Evolutionary conservation across 2,797 vertebrate genomes (phyloP), one percentile per base, ranked within the genome.

Genomic region (Sitta carolinensis): DNA sequence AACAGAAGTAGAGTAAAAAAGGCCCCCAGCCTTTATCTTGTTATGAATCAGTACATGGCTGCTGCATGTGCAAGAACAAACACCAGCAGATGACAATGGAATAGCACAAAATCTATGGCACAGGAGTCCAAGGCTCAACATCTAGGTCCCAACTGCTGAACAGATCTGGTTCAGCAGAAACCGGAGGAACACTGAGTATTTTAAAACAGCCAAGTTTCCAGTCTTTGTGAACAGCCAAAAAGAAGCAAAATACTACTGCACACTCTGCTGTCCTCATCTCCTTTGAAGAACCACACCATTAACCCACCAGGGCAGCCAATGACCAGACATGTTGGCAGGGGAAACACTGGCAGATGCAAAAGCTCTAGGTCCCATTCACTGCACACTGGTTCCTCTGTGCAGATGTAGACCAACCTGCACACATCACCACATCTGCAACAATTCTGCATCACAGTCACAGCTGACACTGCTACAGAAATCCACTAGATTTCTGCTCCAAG

Each of bases 1-100:
- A 94, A 19, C 51, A 75, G 81, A 92, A 67, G 38, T 7, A 78
- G 34, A 84, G 20, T 21, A 20, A 43, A 84, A 86, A 93, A 91
- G 42, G 2, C 15, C 22, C n/a, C 29, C 43, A 32, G 3, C 52
- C n/a, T 52, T 81, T 73, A 26, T 92, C n/a, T 58, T 18, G 4
- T 48, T 83, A 26, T 66, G 76, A 92, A 67, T 51, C 21, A n/a
- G 10, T 68, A 40, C 30, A 3, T 3, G 4, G 23, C 4, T 15
- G 15, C 40, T 26, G 32, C 20, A 19, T 16, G 20, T 51, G 22
- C 25, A 54, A 72, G 54, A 88, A 4, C 34, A 75, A 90, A 55
- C 40, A 79, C 15, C 25, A 58, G 50, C 27, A 75, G 64, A 51
- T 34, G 20, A 87, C 21, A 36, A 22, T 7, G 17, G 45, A 72